These are phyloP conservation scores for Drosophila orosa DNA, from an alignment of 1,140 invertebrate genomes.

Conservation along the genomic window DNA sequence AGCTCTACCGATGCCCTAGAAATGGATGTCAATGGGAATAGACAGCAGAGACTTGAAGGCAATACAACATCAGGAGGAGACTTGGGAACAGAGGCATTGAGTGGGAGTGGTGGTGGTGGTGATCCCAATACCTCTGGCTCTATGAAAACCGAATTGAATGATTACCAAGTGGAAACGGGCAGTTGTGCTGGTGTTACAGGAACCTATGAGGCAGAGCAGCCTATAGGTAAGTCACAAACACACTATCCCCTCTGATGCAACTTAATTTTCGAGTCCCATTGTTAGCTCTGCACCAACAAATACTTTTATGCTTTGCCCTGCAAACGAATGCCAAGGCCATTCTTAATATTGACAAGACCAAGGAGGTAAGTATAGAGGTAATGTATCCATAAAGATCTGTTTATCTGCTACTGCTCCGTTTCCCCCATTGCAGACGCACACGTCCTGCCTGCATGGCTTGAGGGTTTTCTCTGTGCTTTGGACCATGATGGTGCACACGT, in stretches of 20 bases:
- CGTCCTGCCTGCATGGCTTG: conserved; percentile 92
- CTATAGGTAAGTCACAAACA: too few species aligned
- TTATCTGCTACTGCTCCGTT: conserved; percentile 14
- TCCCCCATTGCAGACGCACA: conserved; percentile 85
- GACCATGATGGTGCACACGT: conserved; percentile 97
- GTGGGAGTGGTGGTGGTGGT: neutral
- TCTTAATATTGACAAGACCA: conserved; percentile 85
- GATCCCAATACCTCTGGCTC: conserved; percentile 31
- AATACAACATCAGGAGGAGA: conserved; percentile 1
- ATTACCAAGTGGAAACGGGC: conserved; percentile 73
- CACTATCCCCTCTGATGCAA: too few species aligned
- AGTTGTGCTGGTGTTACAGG: conserved; percentile 68
- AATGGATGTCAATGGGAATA: conserved; percentile 36
- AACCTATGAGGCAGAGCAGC: conserved; percentile 73
- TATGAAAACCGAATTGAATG: conserved; percentile 58
- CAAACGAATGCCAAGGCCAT: conserved; percentile 87
- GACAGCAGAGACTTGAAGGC: conserved; percentile 23
- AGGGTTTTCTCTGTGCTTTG: conserved; percentile 93
- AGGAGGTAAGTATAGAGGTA: conserved; percentile 66
- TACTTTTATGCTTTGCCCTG: conserved; percentile 85
- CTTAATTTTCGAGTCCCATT: too few species aligned
- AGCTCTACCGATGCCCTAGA: conserved; percentile 41
- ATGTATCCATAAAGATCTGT: neutral
- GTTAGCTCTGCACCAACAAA: conserved; percentile 69
- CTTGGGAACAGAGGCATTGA: neutral